These are phyloP conservation scores for Pipistrellus pygmaeus DNA, from an alignment of 2,797 vertebrate species.

Conservation along the genomic window DNA sequence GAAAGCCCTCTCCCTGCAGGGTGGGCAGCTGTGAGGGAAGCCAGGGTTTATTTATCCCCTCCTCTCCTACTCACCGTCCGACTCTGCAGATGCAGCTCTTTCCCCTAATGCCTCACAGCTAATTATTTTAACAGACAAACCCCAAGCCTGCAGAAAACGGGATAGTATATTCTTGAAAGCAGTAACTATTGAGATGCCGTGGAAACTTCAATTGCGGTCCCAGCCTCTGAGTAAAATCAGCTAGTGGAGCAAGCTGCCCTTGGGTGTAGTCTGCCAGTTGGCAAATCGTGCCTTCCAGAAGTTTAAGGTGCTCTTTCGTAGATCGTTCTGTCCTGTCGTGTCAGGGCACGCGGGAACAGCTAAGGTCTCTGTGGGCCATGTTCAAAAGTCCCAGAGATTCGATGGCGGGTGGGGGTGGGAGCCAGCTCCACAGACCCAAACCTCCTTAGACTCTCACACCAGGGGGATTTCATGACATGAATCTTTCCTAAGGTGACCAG, in stretches of 20 bases:
- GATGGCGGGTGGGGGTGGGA: fast-evolving
- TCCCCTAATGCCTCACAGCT: conserved; percentile 84
- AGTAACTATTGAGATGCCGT: conserved; percentile 70
- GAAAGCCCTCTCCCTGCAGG: conserved; percentile 80
- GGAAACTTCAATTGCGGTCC: conserved; percentile 60
- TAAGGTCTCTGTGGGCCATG: neutral
- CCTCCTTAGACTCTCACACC: conserved; percentile 38
- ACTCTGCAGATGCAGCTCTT: conserved; percentile 84
- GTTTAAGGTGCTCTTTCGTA: neutral
- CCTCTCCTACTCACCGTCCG: conserved; percentile 80
- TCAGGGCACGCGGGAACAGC: neutral
- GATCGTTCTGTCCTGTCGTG: neutral
- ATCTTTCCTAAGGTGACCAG: no score
- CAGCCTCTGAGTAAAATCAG: conserved; percentile 69
- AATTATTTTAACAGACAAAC: conserved; percentile 87
- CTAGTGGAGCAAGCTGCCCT: conserved; percentile 45
- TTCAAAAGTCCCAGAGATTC: neutral
- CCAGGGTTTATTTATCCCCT: conserved; percentile 63
- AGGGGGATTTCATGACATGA: conserved; percentile 35
- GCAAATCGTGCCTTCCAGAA: neutral
- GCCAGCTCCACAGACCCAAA: neutral
- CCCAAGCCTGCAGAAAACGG: conserved; percentile 83
- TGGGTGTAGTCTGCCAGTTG: neutral
- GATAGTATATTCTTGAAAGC: conserved; percentile 84
- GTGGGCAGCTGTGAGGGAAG: conserved; percentile 86